These are phyloP conservation scores for Spodoptera litura DNA, from an alignment of 1,140 invertebrate species.

Conservation along the genomic window DNA sequence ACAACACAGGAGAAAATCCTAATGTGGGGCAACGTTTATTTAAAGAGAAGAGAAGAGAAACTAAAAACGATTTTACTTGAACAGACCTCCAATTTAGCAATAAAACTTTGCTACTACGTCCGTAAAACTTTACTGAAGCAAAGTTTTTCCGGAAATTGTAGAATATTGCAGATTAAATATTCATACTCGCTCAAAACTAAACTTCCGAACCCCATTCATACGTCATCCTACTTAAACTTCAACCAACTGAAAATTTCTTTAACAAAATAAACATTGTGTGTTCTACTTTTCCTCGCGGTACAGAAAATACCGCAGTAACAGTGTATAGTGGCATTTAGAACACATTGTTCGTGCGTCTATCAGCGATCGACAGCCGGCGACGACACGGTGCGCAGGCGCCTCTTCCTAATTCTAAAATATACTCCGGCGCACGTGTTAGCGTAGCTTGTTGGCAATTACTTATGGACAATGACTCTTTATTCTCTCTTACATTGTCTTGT, in stretches of 20 bases:
- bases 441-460: conserved; percentile 17
- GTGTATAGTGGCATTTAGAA: conserved; percentile 51
- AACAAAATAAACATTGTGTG: background rate
- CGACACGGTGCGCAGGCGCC: conserved; percentile 32
- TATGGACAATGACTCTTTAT: conserved; percentile 37
- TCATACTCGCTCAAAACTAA: too few species aligned
- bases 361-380: conserved; percentile 46
- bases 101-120: too few species aligned
- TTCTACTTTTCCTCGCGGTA: background rate
- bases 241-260: background rate
- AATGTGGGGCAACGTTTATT: too few species aligned
- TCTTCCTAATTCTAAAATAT: conserved; percentile 56
- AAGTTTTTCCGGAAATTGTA: too few species aligned
- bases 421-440: conserved; percentile 47
- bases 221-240: too few species aligned
- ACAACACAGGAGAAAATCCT: too few species aligned
- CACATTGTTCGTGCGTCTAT: conserved; percentile 43
- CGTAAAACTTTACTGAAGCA: too few species aligned
- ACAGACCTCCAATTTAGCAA: too few species aligned
- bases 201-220: too few species aligned
- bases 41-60: too few species aligned
- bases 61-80: too few species aligned
- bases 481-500: conserved; percentile 4
- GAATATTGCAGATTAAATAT: too few species aligned
- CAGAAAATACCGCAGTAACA: background rate